Evolutionary conservation across 2,888 invertebrate genomes (phyloP).

Genomic region (Euzophera pinguis): DNA sequence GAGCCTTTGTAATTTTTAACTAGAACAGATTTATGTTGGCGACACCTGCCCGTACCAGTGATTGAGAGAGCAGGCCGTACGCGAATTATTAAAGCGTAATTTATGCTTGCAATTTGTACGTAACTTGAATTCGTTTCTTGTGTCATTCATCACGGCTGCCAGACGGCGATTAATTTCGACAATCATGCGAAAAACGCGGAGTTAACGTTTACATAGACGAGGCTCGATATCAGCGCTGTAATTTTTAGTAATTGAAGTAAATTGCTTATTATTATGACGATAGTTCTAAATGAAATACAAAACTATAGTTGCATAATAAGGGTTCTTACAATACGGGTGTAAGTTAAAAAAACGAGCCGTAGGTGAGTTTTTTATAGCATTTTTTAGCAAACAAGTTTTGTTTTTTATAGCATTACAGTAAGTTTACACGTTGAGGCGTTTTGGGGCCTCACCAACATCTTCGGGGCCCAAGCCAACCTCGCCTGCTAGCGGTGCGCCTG

Average conservation of each 20-base stretch:
- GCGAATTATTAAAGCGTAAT: constrained; percentile 76
- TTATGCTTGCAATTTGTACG: constrained; percentile 77
- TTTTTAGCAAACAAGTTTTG: too few species aligned
- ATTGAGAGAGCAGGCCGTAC: constrained; percentile 64
- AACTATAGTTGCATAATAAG: too few species aligned
- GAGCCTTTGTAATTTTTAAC: constrained; percentile 60
- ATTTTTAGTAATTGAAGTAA: constrained; percentile 6
- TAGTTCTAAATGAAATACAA: too few species aligned
- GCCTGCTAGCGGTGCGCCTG: too few species aligned
- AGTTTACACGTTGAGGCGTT: too few species aligned
- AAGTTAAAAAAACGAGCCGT: too few species aligned
- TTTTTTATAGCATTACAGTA: too few species aligned
- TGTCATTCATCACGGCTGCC: constrained; percentile 68
- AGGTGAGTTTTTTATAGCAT: too few species aligned
- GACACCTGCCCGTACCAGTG: constrained; percentile 63
- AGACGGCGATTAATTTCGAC: constrained; percentile 61
- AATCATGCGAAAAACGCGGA: constrained; percentile 60
- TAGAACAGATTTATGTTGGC: constrained; percentile 57
- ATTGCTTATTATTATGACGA: neutral
- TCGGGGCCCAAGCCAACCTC: too few species aligned
- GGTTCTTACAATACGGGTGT: too few species aligned
- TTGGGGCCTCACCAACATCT: too few species aligned
- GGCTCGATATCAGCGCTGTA: constrained; percentile 3
- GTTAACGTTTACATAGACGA: constrained; percentile 28
- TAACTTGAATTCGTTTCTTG: constrained; percentile 73